Percentiles rank a stretch among this genome's conserved stretches.
phyloP scores from a whole-genome alignment of 1,140 invertebrate species.

The Coptotermes formosanus region DNA sequence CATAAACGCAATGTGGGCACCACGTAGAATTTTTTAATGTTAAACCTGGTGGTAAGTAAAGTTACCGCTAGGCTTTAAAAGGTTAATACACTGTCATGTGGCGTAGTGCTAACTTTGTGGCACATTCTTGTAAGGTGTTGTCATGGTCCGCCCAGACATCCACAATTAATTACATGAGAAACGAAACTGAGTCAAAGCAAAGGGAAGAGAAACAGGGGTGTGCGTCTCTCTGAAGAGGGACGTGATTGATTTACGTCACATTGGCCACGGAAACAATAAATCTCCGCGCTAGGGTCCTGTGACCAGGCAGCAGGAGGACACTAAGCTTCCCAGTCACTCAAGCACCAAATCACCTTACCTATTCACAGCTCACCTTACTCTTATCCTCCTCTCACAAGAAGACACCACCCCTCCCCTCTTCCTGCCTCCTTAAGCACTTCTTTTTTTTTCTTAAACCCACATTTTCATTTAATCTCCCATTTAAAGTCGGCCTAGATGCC shows the following conservation, averaged over 20 bases:
- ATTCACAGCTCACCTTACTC: not conserved
- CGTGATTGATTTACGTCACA: constrained; percentile 33
- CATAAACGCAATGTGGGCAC: too few species aligned
- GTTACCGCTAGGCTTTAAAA: too few species aligned
- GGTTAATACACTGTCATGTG: too few species aligned
- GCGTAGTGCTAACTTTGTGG: too few species aligned
- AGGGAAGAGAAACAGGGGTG: constrained; percentile 20
- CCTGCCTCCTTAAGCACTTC: not conserved
- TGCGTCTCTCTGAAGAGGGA: not conserved
- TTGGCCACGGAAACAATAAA: constrained; percentile 31
- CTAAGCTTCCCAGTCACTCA: not conserved
- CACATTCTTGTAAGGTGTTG: not conserved
- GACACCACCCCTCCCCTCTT: not conserved
- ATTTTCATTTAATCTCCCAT: constrained; percentile 34
- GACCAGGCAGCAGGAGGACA: not conserved
- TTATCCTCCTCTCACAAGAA: not conserved
- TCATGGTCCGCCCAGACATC: not conserved
- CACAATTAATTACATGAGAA: constrained; percentile 27
- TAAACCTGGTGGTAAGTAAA: too few species aligned
- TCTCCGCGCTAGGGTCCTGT: constrained; percentile 4
- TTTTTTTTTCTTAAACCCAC: not conserved
- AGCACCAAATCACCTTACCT: not conserved
- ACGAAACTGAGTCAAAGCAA: constrained; percentile 20
- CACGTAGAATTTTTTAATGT: too few species aligned
- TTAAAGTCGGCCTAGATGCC: constrained; percentile 30